Conservation (phyloP, 2,888 invertebrate species). For the Aleiodes alternator region DNA sequence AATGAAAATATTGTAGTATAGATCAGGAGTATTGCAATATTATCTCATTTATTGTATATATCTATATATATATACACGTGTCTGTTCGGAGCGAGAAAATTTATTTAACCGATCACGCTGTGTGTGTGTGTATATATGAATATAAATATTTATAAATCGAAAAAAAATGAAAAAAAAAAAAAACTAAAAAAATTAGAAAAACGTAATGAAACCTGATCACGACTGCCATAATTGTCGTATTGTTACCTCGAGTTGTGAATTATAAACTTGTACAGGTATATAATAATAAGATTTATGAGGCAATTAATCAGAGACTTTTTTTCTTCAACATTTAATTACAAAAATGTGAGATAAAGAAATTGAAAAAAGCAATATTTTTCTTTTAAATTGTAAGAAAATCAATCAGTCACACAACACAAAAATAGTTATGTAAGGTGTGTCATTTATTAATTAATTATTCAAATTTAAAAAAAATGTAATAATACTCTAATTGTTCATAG, state of each 20-base stretch:
- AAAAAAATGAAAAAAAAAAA: conserved; percentile 38
- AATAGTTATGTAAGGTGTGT: conserved; percentile 44
- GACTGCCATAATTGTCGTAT: conserved; percentile 72
- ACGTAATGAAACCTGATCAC: conserved; percentile 42
- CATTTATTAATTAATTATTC: conserved; percentile 34
- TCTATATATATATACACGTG: conserved; percentile 40
- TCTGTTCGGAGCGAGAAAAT: conserved; percentile 13
- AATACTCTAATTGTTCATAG: too few species aligned
- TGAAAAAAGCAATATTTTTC: conserved; percentile 40
- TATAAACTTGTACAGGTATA: conserved; percentile 55
- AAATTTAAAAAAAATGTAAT: conserved; percentile 3
- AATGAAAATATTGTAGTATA: conserved; percentile 45
- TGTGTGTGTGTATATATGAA: conserved; percentile 50
- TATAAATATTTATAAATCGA: conserved; percentile 55
- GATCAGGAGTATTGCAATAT: conserved; percentile 51
- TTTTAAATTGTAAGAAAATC: conserved; percentile 53
- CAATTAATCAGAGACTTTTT: conserved; percentile 59
- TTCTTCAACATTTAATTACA: background rate
- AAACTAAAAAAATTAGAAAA: background rate
- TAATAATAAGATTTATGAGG: conserved; percentile 60
- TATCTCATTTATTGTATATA: conserved; percentile 46
- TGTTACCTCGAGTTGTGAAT: conserved; percentile 68
- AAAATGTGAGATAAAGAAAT: conserved; percentile 13
- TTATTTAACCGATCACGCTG: conserved; percentile 34
- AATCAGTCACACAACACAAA: conserved; percentile 63